Conservation (phyloP, 2,888 invertebrate genomes). For the Pandemis corylana region DNA sequence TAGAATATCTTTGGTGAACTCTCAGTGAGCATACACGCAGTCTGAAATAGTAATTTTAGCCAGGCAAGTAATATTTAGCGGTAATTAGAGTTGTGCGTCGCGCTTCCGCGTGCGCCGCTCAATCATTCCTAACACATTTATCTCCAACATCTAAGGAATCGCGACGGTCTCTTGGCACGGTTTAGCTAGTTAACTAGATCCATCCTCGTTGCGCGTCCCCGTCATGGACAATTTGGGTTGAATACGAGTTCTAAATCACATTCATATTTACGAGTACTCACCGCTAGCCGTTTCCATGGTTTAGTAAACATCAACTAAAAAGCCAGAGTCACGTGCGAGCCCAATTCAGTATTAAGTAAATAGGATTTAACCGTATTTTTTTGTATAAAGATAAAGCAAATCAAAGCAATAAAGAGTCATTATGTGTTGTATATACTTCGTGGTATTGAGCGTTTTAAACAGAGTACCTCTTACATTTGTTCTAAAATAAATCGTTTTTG, state of each 20-base stretch:
- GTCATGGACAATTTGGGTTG: neutral
- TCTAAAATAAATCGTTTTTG: too few relatives aligned
- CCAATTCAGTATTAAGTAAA: too few relatives aligned
- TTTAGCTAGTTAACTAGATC: conserved; percentile 8
- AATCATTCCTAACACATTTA: conserved; percentile 25
- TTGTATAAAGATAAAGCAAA: too few relatives aligned
- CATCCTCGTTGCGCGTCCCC: neutral
- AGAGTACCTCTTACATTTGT: too few relatives aligned
- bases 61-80: neutral
- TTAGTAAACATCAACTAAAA: too few relatives aligned
- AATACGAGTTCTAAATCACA: neutral
- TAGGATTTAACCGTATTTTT: too few relatives aligned
- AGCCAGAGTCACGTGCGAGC: too few relatives aligned
- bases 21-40: neutral
- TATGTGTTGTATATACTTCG: too few relatives aligned
- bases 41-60: conserved; percentile 5
- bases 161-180: conserved; percentile 19
- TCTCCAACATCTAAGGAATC: conserved; percentile 23
- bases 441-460: too few relatives aligned
- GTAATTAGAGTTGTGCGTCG: neutral
- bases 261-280: neutral
- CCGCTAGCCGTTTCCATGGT: too few relatives aligned
- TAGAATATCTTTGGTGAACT: too few relatives aligned
- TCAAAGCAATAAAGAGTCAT: too few relatives aligned
- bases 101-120: conserved; percentile 22